Percentiles rank a stretch among this genome's conserved stretches.
These are phyloP conservation scores for Archaeoteleia sp. DNA, from an alignment of 2,888 invertebrate species.

Conservation along the genomic window DNA sequence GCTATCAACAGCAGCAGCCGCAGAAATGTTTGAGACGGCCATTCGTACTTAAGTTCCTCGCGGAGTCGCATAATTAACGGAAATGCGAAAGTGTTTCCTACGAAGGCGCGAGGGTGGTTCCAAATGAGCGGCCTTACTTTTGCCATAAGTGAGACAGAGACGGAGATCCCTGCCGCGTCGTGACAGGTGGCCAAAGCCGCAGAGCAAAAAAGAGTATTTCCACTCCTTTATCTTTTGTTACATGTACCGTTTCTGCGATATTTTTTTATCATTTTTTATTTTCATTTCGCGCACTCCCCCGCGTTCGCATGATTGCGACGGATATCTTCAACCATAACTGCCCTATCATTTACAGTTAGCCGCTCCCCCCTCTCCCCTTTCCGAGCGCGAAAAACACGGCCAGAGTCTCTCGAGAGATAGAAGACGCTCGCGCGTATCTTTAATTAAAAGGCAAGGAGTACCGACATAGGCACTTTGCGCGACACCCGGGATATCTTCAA, in stretches of 20 bases:
- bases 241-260: slow-evolving; percentile 52
- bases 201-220: slow-evolving; percentile 29
- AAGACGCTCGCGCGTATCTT: slow-evolving; percentile 67
- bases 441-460: slow-evolving; percentile 68
- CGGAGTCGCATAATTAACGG: slow-evolving; percentile 65
- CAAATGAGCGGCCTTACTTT: slow-evolving; percentile 43
- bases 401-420: slow-evolving; percentile 61
- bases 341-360: slow-evolving; percentile 73
- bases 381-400: slow-evolving; percentile 43
- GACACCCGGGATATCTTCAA: slow-evolving; percentile 51
- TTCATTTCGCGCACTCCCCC: slow-evolving; percentile 12
- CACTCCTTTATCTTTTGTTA: slow-evolving; percentile 30
- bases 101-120: slow-evolving; percentile 27
- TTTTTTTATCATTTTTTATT: slow-evolving; percentile 49
- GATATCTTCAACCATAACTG: slow-evolving; percentile 69
- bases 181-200: slow-evolving; percentile 58
- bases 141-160: slow-evolving; percentile 47
- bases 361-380: slow-evolving; percentile 20
- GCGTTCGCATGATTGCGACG: slow-evolving; percentile 30
- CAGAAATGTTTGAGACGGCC: slow-evolving; percentile 46
- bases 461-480: slow-evolving; percentile 43
- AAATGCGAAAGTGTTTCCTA: slow-evolving; percentile 48
- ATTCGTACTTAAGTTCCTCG: slow-evolving; percentile 60
- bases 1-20: slow-evolving; percentile 54
- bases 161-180: slow-evolving; percentile 32